phyloP scores from a whole-genome alignment of 35 echinoderm and acorn worm genomes.

The Apostichopus parvimensis region DNA sequence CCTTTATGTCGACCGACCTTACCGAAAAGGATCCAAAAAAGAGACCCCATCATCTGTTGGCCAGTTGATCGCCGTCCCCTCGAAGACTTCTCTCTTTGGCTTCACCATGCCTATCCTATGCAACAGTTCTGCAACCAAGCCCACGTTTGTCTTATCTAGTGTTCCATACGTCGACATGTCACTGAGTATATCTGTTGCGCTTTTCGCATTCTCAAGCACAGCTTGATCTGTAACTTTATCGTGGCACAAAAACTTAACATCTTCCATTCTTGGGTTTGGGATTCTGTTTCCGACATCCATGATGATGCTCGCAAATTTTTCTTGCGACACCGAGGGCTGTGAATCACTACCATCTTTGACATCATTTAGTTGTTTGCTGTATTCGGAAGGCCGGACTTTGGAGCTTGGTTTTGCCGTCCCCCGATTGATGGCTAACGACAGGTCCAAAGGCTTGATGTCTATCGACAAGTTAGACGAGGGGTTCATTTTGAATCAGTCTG shows the following conservation, averaged over 20 bases:
- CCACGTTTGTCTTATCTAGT: not conserved
- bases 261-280: not conserved
- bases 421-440: too few relatives aligned
- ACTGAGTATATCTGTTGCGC: conserved; percentile 5
- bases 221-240: not conserved
- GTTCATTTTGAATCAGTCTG: too few relatives aligned
- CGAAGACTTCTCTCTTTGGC: not conserved
- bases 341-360: too few relatives aligned
- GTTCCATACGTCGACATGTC: conserved; percentile 1
- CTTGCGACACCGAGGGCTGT: conserved; percentile 3
- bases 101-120: conserved; percentile 30
- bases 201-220: conserved; percentile 15
- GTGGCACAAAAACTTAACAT: conserved; percentile 14
- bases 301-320: conserved; percentile 21
- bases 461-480: too few relatives aligned
- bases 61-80: conserved; percentile 14
- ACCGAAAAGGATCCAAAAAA: not conserved
- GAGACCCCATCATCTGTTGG: not conserved
- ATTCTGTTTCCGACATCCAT: not conserved
- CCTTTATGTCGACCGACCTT: too few relatives aligned
- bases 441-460: too few relatives aligned
- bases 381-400: too few relatives aligned
- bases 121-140: conserved; percentile 11
- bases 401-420: too few relatives aligned
- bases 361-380: too few relatives aligned